phyloP scores from a whole-genome alignment of 2,888 invertebrate species.

The Pelosia muscerda region DNA sequence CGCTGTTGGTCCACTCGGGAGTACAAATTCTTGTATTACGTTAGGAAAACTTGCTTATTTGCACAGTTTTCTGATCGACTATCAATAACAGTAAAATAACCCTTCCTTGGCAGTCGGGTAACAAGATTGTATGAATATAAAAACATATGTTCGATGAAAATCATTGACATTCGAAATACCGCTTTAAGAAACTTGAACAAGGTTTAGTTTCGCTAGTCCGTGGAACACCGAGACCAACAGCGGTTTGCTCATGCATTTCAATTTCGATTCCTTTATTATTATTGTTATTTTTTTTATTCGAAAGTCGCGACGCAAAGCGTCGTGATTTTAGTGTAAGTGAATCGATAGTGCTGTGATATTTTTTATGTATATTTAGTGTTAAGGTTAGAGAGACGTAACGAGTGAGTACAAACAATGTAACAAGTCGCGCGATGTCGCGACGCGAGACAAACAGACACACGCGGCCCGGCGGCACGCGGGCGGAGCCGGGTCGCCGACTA shows the following conservation, averaged over 20 bases:
- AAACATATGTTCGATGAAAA: neutral
- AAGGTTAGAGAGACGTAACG: constrained; percentile 75
- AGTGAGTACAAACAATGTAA: constrained; percentile 81
- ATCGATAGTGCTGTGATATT: constrained; percentile 87
- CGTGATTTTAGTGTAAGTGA: constrained; percentile 82
- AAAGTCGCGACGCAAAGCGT: constrained; percentile 78
- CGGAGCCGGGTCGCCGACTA: constrained; percentile 41
- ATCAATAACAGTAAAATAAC: neutral
- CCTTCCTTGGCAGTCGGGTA: too few relatives aligned
- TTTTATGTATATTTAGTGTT: constrained; percentile 84
- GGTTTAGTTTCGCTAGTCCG: neutral
- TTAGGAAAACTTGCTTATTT: neutral
- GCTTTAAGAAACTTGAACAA: neutral
- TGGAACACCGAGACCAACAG: constrained; percentile 51
- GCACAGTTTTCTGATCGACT: neutral
- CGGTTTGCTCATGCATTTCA: constrained; percentile 73
- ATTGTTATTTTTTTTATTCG: constrained; percentile 65
- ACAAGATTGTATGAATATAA: neutral
- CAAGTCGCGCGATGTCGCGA: constrained; percentile 61
- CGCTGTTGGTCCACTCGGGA: constrained; percentile 49
- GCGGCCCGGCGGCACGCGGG: constrained; percentile 33
- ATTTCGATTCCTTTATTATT: constrained; percentile 80
- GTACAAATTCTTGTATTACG: neutral
- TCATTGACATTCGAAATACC: neutral
- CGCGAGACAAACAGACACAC: constrained; percentile 34